Conservation (phyloP, 1,140 invertebrate genomes). For the Drosophila subpulchrella region DNA sequence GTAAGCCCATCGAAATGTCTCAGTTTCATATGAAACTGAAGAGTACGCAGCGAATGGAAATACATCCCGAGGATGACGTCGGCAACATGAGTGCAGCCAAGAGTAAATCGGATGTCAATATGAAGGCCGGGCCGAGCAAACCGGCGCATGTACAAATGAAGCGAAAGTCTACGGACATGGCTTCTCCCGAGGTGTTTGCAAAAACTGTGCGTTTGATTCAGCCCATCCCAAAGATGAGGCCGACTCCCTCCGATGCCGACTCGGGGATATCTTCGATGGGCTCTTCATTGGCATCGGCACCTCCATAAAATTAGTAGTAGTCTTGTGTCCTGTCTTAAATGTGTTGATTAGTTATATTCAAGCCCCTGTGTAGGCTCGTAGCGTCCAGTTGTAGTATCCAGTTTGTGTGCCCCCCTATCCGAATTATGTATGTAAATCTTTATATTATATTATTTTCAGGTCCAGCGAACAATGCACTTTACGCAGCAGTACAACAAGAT, state of each 20-base stretch:
- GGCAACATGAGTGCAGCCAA: conserved; percentile 40
- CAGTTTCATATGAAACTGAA: conserved; percentile 52
- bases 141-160: not conserved
- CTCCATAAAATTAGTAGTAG: conserved; percentile 10
- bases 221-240: conserved; percentile 51
- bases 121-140: not conserved
- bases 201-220: conserved; percentile 64
- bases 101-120: not conserved
- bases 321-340: conserved; percentile 1
- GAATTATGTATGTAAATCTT: conserved; percentile 24
- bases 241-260: conserved; percentile 46
- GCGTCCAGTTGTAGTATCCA: conserved; percentile 11
- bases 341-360: not conserved
- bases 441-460: conserved; percentile 55
- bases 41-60: conserved; percentile 34
- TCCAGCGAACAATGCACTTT: conserved; percentile 26
- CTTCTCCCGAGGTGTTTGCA: conserved; percentile 23
- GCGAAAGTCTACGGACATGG: conserved; percentile 10
- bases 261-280: conserved; percentile 68
- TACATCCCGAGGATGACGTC: conserved; percentile 68
- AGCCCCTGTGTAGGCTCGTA: not conserved
- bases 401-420: conserved; percentile 7
- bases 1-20: conserved; percentile 34
- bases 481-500: conserved; percentile 50
- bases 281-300: conserved; percentile 24